Percentiles rank a stretch among this genome's conserved stretches.
These are phyloP conservation scores for Hyperopisus bebe DNA, from an alignment of 2,113 vertebrate genomes.

Conservation along the genomic window DNA sequence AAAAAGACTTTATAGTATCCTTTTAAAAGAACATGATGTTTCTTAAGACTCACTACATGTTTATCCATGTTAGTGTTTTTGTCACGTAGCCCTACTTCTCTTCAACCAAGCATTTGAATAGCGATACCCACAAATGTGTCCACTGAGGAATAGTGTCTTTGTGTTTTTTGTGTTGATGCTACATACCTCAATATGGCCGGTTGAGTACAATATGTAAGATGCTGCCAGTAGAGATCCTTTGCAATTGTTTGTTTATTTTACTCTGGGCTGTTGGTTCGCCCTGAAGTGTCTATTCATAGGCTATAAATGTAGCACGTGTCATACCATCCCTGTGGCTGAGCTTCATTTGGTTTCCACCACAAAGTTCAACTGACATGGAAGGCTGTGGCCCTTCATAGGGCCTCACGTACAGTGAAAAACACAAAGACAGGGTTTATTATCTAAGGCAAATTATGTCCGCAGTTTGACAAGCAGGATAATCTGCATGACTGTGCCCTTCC, in stretches of 20 bases:
- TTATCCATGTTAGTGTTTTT: background rate
- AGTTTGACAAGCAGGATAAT: background rate
- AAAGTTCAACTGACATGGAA: background rate
- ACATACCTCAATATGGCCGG: background rate
- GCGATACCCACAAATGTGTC: background rate
- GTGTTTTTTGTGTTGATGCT: background rate
- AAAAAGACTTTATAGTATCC: background rate
- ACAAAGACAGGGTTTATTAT: background rate
- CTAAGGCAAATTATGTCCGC: background rate
- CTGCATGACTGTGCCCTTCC: conserved; percentile 29
- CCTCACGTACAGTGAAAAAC: background rate
- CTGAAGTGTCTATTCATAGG: background rate
- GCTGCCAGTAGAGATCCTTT: background rate
- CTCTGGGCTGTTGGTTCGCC: background rate
- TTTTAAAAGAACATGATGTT: background rate
- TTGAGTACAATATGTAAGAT: background rate
- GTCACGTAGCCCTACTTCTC: background rate
- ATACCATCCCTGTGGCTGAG: background rate
- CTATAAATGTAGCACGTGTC: background rate
- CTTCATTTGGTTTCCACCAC: background rate
- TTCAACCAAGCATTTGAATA: background rate
- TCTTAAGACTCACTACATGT: background rate
- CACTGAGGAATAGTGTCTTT: background rate
- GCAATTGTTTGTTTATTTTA: background rate
- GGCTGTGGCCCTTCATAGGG: background rate